phyloP scores from a whole-genome alignment of 2,888 invertebrate genomes.

The Acrocyrtus sp. region DNA sequence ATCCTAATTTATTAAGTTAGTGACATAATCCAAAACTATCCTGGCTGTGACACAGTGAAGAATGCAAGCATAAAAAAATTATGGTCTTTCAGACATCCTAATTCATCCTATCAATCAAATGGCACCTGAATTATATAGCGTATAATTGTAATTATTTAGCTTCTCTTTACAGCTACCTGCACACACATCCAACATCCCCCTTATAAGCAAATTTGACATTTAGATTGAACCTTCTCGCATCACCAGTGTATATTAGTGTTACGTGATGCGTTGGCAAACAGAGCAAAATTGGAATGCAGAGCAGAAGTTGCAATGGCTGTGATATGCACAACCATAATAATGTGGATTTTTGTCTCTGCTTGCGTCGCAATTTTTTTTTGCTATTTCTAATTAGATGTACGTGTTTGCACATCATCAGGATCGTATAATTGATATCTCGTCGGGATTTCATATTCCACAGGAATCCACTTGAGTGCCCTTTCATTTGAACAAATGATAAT shows the following conservation, averaged over 20 bases:
- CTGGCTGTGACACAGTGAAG: too few relatives aligned
- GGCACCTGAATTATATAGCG: too few relatives aligned
- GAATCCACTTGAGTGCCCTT: not conserved
- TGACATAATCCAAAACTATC: not conserved
- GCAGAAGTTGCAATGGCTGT: not conserved
- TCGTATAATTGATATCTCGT: not conserved
- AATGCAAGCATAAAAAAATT: not conserved
- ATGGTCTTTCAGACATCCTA: not conserved
- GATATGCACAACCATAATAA: too few relatives aligned
- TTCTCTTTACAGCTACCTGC: too few relatives aligned
- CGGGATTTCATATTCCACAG: too few relatives aligned
- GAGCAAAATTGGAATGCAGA: not conserved
- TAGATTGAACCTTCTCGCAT: not conserved
- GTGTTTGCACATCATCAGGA: not conserved
- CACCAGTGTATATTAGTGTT: not conserved
- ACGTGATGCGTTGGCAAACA: not conserved
- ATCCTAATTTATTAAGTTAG: not conserved
- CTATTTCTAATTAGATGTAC: not conserved
- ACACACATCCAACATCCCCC: too few relatives aligned
- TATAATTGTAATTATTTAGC: too few relatives aligned
- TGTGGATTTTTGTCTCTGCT: too few relatives aligned
- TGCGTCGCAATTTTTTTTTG: too few relatives aligned
- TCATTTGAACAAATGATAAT: not conserved
- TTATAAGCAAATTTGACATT: not conserved
- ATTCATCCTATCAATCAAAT: not conserved